Evolutionary conservation across 2,797 vertebrate species (phyloP), one percentile per base, ranked within the genome.

Genomic region (Gephyroberyx darwinii): DNA sequence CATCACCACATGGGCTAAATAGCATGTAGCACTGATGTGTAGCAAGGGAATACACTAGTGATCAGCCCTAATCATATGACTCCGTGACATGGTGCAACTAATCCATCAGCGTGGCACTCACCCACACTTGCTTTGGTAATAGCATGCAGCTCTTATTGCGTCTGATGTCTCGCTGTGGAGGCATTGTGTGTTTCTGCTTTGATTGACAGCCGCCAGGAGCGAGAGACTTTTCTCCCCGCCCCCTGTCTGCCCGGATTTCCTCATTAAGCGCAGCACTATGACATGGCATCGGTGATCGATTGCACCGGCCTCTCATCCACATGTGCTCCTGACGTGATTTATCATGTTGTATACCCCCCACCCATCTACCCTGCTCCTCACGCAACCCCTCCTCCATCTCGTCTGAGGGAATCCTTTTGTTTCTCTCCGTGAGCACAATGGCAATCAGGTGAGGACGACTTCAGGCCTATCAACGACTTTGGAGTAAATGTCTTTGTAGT

Each of bases 251-350:
- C 33, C 72, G 62, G 74, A 82, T 86, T 74, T 83, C 73, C 84
- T 85, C 85, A 84, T 90, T 84, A 87, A 75, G 82, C 26, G 43
- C 41, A 13, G 43, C 1, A 65, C 74, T 43, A 45, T 75, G 75
- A 78, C 69, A 84, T 69, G 51, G 79, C 69, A 22, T 74, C 69
- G 73, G 53, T 78, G 85, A 89, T 86, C 48, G 69, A 88, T 84
- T 75, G 53, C 55, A 0, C 20, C 0, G n/a, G 55, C n/a, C 62
- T 50, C 74, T 63, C 80, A 64, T 84, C 73, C 68, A 58, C n/a
- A 8, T 16, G 48, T 57, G 63, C 65, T 19, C 43, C 65, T 48
- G 55, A 66, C 62, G 13, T 16, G 70, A 86, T 83, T 84, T 65
- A 86, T 88, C 66, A 77, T 75, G 48, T 39, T 8, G 6, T 35